Conservation (phyloP, 2,797 vertebrate genomes). For the Brachymystax lenok region DNA sequence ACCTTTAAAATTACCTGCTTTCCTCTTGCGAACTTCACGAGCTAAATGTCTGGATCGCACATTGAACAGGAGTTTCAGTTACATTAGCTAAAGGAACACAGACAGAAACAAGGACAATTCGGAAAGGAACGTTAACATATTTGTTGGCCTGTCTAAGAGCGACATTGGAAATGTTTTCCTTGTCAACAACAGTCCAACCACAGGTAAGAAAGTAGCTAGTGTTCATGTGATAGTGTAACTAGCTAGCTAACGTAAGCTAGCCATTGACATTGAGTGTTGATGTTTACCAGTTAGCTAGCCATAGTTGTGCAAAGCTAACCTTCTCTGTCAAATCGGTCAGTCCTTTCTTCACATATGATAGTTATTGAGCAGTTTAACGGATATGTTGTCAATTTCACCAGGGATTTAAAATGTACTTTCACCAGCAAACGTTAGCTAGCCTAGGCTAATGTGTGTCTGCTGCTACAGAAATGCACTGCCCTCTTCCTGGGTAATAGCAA, state of each 20-base stretch:
- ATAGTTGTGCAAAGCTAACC: background rate
- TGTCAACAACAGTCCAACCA: constrained; percentile 87
- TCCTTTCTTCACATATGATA: background rate
- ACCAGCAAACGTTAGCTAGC: background rate
- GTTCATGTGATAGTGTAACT: background rate
- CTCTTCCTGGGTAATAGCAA: no score
- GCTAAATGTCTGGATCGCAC: background rate
- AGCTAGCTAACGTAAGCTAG: background rate
- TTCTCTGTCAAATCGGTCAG: background rate
- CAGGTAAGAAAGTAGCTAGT: constrained; percentile 78
- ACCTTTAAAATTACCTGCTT: background rate
- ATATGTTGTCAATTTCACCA: background rate
- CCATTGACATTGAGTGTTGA: background rate
- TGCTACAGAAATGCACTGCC: background rate
- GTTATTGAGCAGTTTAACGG: background rate
- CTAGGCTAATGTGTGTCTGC: background rate
- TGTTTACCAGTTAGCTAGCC: background rate
- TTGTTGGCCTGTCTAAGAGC: background rate
- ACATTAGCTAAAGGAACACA: background rate
- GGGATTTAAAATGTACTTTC: background rate
- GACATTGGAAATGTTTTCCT: constrained; percentile 82
- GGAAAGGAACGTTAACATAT: background rate
- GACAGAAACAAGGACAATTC: background rate
- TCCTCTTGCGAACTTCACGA: background rate
- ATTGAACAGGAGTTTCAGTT: background rate